These are phyloP conservation scores for Notarius quadriscutis DNA, from an alignment of 2,113 vertebrate genomes.

Conservation along the genomic window DNA sequence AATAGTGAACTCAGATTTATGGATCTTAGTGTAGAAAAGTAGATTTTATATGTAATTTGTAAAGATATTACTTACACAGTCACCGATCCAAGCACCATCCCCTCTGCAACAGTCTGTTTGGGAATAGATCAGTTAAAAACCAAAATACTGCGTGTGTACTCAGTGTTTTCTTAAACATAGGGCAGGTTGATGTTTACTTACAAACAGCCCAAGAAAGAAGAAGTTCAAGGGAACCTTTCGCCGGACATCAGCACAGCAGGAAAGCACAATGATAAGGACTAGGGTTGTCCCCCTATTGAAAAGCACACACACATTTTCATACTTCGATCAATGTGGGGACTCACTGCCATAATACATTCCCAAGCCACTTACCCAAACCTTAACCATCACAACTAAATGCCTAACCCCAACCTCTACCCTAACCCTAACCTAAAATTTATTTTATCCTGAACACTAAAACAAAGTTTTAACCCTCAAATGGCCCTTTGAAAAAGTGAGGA, in stretches of 20 bases:
- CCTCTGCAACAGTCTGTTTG: slow-evolving; percentile 73
- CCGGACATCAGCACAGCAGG: slow-evolving; percentile 73
- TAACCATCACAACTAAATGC: too few species aligned
- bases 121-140: slow-evolving; percentile 11
- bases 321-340: too few species aligned
- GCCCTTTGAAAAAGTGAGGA: too few species aligned
- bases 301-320: slow-evolving; percentile 5
- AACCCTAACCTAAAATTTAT: too few species aligned
- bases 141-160: background rate
- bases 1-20: background rate
- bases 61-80: slow-evolving; percentile 69
- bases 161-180: slow-evolving; percentile 23
- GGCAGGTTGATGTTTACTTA: slow-evolving; percentile 70
- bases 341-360: too few species aligned
- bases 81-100: slow-evolving; percentile 76
- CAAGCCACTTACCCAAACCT: too few species aligned
- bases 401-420: too few species aligned
- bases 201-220: slow-evolving; percentile 80
- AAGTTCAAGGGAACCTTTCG: slow-evolving; percentile 80
- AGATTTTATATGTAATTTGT: background rate
- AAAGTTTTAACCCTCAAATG: too few species aligned
- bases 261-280: slow-evolving; percentile 68
- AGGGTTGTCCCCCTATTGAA: slow-evolving; percentile 63
- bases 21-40: background rate
- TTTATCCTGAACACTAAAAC: too few species aligned